Evolutionary conservation across 2,888 invertebrate species (phyloP).

Genomic region (Bombyx huttoni): DNA sequence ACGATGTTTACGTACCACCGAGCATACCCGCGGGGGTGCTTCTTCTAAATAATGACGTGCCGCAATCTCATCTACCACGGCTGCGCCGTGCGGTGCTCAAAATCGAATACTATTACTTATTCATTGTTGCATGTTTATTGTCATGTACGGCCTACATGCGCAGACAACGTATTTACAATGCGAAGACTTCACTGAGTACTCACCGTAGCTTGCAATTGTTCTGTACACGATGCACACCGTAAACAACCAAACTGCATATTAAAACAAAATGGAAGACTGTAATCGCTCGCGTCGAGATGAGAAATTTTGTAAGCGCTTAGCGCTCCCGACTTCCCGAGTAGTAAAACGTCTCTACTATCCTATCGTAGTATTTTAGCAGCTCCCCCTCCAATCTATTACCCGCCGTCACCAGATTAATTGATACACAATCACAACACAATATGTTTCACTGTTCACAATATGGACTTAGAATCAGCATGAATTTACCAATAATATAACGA

Average conservation of each 20-base stretch:
- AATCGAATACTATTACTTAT: constrained; percentile 62
- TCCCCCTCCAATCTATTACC: constrained; percentile 64
- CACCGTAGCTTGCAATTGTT: constrained; percentile 67
- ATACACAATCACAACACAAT: constrained; percentile 49
- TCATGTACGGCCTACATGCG: constrained; percentile 62
- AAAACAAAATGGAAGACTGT: constrained; percentile 69
- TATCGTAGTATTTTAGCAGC: constrained; percentile 70
- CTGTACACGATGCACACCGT: constrained; percentile 49
- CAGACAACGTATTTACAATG: constrained; percentile 35
- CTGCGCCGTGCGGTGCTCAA: constrained; percentile 60
- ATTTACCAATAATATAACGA: constrained; percentile 35
- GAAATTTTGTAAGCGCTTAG: constrained; percentile 57
- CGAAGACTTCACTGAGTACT: constrained; percentile 32
- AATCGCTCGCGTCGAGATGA: constrained; percentile 57
- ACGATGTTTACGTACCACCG: background rate
- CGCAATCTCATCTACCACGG: constrained; percentile 25
- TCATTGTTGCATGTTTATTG: constrained; percentile 61
- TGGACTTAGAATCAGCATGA: constrained; percentile 28
- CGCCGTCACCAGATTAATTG: constrained; percentile 50
- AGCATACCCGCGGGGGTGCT: constrained; percentile 12
- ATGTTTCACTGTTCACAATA: constrained; percentile 28
- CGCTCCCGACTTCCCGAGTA: constrained; percentile 59
- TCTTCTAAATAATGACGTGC: constrained; percentile 21
- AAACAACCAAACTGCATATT: constrained; percentile 66
- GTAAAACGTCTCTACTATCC: constrained; percentile 71